These are phyloP conservation scores for Rhopalosiphum padi DNA, from an alignment of 1,140 invertebrate genomes.

Conservation along the genomic window DNA sequence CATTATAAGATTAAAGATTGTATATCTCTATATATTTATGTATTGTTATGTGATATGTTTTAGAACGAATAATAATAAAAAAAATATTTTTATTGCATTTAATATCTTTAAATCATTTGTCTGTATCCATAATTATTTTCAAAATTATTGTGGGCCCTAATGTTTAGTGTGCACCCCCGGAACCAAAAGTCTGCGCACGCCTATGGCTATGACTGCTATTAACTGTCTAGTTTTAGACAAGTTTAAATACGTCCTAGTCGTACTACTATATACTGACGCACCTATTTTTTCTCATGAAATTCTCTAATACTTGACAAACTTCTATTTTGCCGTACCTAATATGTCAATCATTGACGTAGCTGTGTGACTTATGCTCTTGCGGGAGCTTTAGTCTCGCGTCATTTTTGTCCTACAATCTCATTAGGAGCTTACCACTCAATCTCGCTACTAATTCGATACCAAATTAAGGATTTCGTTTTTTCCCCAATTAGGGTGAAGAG, in stretches of 20 bases:
- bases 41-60: too few relatives aligned
- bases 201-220: not conserved
- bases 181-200: too few relatives aligned
- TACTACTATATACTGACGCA: not conserved
- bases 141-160: too few relatives aligned
- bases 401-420: not conserved
- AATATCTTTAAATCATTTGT: too few relatives aligned
- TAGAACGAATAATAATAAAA: too few relatives aligned
- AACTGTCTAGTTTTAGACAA: not conserved
- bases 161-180: too few relatives aligned
- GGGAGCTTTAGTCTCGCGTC: not conserved
- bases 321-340: not conserved
- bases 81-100: too few relatives aligned
- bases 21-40: too few relatives aligned
- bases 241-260: not conserved
- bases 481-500: not conserved
- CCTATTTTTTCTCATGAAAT: not conserved
- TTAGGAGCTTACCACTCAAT: not conserved
- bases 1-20: too few relatives aligned
- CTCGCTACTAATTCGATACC: not conserved
- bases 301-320: not conserved
- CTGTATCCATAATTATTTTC: too few relatives aligned
- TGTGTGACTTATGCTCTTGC: not conserved
- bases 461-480: slow-evolving; percentile 2
- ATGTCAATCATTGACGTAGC: not conserved